Evolutionary conservation across 2,113 vertebrate genomes (phyloP), one percentile per base, ranked within the genome.

Genomic region (Ellobius talpinus): DNA sequence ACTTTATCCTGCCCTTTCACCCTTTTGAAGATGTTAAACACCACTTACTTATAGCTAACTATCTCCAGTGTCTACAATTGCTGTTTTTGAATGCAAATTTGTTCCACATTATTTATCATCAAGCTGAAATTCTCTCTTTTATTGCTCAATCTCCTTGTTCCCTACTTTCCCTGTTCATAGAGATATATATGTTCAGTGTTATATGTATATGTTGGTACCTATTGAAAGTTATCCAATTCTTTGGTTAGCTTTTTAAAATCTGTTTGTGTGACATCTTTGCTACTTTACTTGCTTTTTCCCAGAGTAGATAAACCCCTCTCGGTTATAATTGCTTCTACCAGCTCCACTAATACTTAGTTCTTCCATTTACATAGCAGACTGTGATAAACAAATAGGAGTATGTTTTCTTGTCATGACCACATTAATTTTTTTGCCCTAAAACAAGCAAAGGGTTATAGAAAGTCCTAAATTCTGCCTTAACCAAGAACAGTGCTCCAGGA

Each of bases 51-150:
- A 87, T 33, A 88, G 3, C 47, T 92, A 87, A 85, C 63, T 39
- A 65, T 31, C 7, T 11, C 1, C 19, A 47, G 65, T 89, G 2
- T 89, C 21, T 90, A 23, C 1, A 63, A n/a, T 70, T 89, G 31
- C 14, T 29, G 36, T 89, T 33, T 90, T 92, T 96, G 24, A 90
- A 92, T 95, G 50, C 70, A 89, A 81, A 11, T 36, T 94, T 89
- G 1, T 45, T 96, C 21, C 16, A 90, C 70, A 9, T 26, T 1
- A 61, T 92, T 97, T 81, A 88, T 79, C 50, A 65, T 17, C 23
- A 47, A 93, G 13, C 58, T 92, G 61, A 93, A 92, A 95, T 84
- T 97, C 52, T 95, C 29, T 92, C 24, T 8, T 92, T 76, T 17
- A 47, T 94, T 97, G 4, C 14, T 33, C 13, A 93, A 6, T 19